These are phyloP conservation scores for Dasysyrphus tricinctus DNA, from an alignment of 2,888 invertebrate genomes.

Conservation along the genomic window DNA sequence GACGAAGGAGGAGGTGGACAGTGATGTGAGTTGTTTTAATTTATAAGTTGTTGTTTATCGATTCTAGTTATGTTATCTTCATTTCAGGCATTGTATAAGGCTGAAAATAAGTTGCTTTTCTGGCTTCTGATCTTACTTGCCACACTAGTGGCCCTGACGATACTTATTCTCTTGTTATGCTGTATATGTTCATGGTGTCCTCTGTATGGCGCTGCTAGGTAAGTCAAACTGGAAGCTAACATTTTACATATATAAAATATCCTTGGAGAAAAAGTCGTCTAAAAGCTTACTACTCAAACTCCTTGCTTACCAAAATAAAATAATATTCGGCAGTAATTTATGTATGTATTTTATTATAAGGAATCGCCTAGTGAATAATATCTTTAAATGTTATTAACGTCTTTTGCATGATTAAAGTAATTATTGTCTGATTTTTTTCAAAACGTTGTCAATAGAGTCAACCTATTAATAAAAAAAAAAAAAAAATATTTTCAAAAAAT, in stretches of 20 bases:
- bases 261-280: constrained; percentile 26
- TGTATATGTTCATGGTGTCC: constrained; percentile 94
- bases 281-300: constrained; percentile 57
- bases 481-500: too few species aligned
- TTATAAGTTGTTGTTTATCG: not conserved
- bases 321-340: not conserved
- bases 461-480: too few species aligned
- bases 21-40: constrained; percentile 79
- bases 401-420: constrained; percentile 3
- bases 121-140: constrained; percentile 92
- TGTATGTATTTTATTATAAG: not conserved
- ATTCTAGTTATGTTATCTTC: constrained; percentile 29
- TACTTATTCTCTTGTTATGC: constrained; percentile 90
- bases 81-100: constrained; percentile 88
- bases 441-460: too few species aligned
- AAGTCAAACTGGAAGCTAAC: constrained; percentile 77
- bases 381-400: not conserved
- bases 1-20: constrained; percentile 79
- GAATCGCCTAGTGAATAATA: constrained; percentile 12
- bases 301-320: constrained; percentile 50
- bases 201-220: constrained; percentile 91
- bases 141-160: constrained; percentile 88
- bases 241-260: not conserved
- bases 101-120: constrained; percentile 89
- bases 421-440: not conserved